Base-by-base conservation (phyloP, 2,113 vertebrate species). In the Marmota monax region DNA sequence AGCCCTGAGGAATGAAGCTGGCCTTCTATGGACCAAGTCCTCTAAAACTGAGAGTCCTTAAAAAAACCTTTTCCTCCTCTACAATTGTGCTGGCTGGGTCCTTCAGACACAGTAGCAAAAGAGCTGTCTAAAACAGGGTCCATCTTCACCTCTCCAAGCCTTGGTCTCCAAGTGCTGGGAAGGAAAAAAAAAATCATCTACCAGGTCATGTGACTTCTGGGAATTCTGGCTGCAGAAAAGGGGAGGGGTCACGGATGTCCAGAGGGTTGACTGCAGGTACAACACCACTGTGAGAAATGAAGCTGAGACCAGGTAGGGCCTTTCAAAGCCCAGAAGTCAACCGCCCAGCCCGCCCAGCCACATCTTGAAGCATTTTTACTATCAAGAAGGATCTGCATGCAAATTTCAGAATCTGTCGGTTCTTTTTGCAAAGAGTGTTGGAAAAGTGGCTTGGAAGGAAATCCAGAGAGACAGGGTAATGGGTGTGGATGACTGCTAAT, bases 401-500 rank as follows among this genome's bases (percentile, higher is more conserved):
- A 98, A 98, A 98, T 99, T 97, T 98, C 80, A 91, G 92, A 90
- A 94, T 93, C 96, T 80, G 96, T 96, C 98, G 88, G 86, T 97
- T 98, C 97, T 98, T 80, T 97, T 88, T 97, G 94, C 98, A 97
- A 97, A 96, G 97, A 95, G 88, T 90, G 22, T 97, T 97, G 94
- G 90, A 91, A 16, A 72, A 79, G 84, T 97, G 98, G 97, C 98
- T 92, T 61, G 63, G 97, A 94, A 98, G 98, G 98, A 99, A 99
- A 99, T 99, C 98, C 98, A 98, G 98, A 87, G 98, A 98, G 99
- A 98, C 99, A 98, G 96, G 96, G 95, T 98, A 98, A 98, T 98
- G 96, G 98, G 96, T 96, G 97, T 97, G 97, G 98, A 98, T 88
- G 98, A 97, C 95, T 98, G 98, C 97, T 98, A 98, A 98, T 98